A percentile compares a stretch with the other conserved stretches of the same genome.
Conservation (phyloP, 2,113 vertebrate species). For the Tenrec ecaudatus region DNA sequence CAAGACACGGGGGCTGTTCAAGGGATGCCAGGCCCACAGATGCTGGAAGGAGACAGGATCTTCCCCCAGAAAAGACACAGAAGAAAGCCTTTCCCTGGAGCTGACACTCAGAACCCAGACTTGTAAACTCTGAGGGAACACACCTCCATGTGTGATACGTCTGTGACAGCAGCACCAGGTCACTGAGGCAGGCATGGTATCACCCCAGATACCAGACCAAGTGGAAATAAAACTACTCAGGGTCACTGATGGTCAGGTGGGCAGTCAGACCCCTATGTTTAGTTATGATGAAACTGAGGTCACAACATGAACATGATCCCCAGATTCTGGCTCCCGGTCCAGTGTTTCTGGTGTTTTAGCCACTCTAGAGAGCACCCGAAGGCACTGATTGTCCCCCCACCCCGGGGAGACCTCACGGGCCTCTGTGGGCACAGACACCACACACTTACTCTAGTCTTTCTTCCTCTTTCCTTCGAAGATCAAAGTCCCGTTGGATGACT, state of each 20-base stretch:
- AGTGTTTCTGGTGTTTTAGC: rapidly evolving
- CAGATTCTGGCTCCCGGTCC: rapidly evolving
- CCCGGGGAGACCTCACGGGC: rapidly evolving
- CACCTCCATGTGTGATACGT: no score
- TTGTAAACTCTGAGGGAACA: no score
- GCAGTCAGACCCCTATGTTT: neutral
- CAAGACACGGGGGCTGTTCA: no score
- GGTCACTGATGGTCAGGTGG: rapidly evolving
- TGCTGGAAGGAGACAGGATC: no score
- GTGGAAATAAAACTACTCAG: neutral
- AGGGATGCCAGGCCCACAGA: no score
- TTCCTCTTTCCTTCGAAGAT: conserved; percentile 94
- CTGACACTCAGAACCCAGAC: no score
- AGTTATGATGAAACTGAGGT: rapidly evolving
- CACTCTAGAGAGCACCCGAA: rapidly evolving
- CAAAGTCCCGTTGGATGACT: conserved; percentile 95
- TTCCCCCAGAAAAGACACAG: no score
- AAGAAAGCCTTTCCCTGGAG: no score
- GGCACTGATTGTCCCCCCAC: rapidly evolving
- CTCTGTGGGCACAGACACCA: neutral
- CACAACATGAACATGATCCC: neutral
- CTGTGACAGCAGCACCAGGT: no score
- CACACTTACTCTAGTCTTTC: conserved; percentile 92
- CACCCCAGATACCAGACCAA: rapidly evolving
- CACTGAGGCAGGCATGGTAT: no score